Evolutionary conservation across 2,888 invertebrate genomes (phyloP).

Genomic region (Serrognathus titanus): DNA sequence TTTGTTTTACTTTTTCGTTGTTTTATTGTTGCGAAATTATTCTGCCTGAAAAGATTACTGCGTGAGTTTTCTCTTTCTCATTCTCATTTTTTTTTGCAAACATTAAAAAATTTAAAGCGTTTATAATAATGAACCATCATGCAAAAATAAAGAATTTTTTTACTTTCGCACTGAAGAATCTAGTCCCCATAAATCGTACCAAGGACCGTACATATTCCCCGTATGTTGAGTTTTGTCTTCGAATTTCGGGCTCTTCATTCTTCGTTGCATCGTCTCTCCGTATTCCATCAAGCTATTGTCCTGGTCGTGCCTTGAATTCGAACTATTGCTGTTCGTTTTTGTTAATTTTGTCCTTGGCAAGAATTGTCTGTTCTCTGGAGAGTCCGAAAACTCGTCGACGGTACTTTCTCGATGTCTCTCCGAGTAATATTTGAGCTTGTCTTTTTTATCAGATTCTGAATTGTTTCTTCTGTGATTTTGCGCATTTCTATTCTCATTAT

Average conservation of each 20-base stretch:
- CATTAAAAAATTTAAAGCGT: background rate
- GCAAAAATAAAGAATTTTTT: constrained; percentile 16
- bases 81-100: no score
- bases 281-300: constrained; percentile 46
- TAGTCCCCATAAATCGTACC: constrained; percentile 85
- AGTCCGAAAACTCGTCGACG: constrained; percentile 44
- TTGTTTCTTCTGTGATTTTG: constrained; percentile 26
- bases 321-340: constrained; percentile 52
- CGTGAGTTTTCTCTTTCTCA: background rate
- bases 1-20: constrained; percentile 83
- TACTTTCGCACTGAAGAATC: constrained; percentile 59
- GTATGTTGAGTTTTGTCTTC: constrained; percentile 55
- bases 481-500: constrained; percentile 25
- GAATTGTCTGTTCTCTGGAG: constrained; percentile 54
- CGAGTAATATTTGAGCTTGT: constrained; percentile 32
- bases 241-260: constrained; percentile 45
- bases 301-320: constrained; percentile 41
- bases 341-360: constrained; percentile 69
- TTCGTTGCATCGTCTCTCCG: constrained; percentile 47
- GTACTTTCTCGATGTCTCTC: constrained; percentile 43
- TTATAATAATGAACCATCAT: background rate
- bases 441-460: constrained; percentile 33
- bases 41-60: constrained; percentile 62
- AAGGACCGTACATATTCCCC: constrained; percentile 76
- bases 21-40: constrained; percentile 86